Evolutionary conservation across 2,797 vertebrate species (phyloP), one percentile per base, ranked within the genome.

Genomic region (Microctenopoma stevenorrisi): DNA sequence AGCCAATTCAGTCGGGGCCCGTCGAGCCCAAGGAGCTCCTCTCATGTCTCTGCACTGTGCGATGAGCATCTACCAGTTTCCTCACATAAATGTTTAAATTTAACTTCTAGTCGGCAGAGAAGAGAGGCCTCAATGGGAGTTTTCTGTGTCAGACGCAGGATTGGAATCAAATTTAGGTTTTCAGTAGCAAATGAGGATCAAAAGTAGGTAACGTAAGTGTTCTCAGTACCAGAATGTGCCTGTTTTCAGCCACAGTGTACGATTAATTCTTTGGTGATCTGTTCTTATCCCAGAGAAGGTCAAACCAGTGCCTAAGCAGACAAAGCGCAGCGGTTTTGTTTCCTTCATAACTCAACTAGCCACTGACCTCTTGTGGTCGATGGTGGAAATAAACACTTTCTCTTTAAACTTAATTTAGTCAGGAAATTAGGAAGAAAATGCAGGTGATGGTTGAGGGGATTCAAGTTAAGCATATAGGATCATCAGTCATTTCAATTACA

Each of bases 351-450:
- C 60, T 81, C 42, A 59, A 88, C 90, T 90, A 69, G 65, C 72
- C 74, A 88, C 88, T 92, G 92, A 90, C 91, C 88, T 91, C 94
- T 93, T 92, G 90, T 93, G 94, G 89, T 53, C 0, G 0, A 2
- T 22, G 53, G 25, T n/a, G 64, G 80, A 78, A 90, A 6, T 43
- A 68, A 75, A 82, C 71, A 44, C 47, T 60, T 7, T 46, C 12
- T 38, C 37, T 46, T 22, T 47, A 40, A 72, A 82, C 64, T 64
- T 55, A 86, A 82, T 86, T 74, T 66, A 66, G 57, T 22, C 75
- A 61, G 68, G 18, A 74, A 68, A 83, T 81, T 68, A 68, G 51
- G 51, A 65, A 62, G 51, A 71, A 75, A 82, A 70, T 66, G 4
- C 79, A 68, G 57, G 53, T 63, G 50, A 74, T 68, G 64, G 62